phyloP scores from a whole-genome alignment of 2,888 invertebrate species.

The Cataglyphis cursor region DNA sequence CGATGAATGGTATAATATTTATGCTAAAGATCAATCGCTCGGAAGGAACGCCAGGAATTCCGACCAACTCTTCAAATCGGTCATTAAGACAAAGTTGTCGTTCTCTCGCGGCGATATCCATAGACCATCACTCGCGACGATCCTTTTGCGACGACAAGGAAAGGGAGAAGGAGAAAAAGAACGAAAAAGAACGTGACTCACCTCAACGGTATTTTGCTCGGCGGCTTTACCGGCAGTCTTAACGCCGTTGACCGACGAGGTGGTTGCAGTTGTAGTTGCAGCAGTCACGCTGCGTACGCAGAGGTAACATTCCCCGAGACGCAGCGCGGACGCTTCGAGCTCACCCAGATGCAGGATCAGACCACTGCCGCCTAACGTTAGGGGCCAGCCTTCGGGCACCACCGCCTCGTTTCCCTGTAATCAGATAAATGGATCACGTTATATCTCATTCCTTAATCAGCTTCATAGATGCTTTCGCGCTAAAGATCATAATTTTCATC shows the following conservation, averaged over 20 bases:
- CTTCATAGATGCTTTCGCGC: not conserved
- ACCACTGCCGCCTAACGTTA: constrained; percentile 89
- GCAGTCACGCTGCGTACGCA: constrained; percentile 87
- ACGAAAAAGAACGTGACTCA: constrained; percentile 76
- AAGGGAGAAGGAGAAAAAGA: not conserved
- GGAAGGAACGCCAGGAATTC: constrained; percentile 42
- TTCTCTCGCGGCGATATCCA: constrained; percentile 15
- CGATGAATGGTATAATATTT: constrained; percentile 46
- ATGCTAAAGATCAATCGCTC: constrained; percentile 32
- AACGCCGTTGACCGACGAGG: constrained; percentile 74
- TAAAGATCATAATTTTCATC: constrained; percentile 34
- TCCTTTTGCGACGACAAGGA: not conserved
- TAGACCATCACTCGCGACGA: constrained; percentile 19
- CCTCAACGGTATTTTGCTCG: constrained; percentile 84
- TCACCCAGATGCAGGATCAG: constrained; percentile 90
- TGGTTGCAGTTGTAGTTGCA: constrained; percentile 69
- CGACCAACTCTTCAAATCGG: constrained; percentile 34
- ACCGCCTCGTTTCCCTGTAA: constrained; percentile 88
- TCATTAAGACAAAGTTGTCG: constrained; percentile 44
- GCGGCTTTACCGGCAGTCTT: constrained; percentile 78
- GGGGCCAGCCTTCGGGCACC: constrained; percentile 90
- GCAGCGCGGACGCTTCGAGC: constrained; percentile 89
- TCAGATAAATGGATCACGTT: constrained; percentile 56
- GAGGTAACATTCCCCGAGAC: constrained; percentile 90
- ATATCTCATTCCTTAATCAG: constrained; percentile 6